These are phyloP conservation scores for Meta bourneti DNA, from an alignment of 2,888 invertebrate species.

Conservation along the genomic window DNA sequence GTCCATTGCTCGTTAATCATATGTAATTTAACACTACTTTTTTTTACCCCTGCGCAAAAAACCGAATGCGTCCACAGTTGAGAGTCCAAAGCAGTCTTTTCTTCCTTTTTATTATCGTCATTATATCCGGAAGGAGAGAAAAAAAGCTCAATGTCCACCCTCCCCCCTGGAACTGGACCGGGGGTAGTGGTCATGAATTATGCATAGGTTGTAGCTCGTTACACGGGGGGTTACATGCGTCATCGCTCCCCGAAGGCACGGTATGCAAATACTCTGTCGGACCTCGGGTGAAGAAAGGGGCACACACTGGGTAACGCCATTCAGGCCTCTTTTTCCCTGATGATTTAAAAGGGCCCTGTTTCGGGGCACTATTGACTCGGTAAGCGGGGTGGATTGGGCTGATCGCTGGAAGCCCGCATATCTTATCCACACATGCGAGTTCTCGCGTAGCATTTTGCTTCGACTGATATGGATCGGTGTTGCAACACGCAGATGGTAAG, in stretches of 20 bases:
- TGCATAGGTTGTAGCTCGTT: constrained; percentile 37
- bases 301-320: not conserved
- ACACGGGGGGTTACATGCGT: constrained; percentile 53
- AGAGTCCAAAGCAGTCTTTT: not conserved
- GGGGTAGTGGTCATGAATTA: constrained; percentile 56
- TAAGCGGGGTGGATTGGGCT: not conserved
- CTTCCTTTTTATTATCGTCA: constrained; percentile 58
- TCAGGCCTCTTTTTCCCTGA: constrained; percentile 3
- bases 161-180: constrained; percentile 13
- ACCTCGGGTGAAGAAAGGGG: not conserved
- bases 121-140: constrained; percentile 23
- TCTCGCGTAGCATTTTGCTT: not conserved
- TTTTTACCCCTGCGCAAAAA: constrained; percentile 4
- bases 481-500: not conserved
- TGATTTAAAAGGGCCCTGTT: constrained; percentile 25
- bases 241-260: constrained; percentile 63
- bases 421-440: not conserved
- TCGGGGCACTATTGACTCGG: constrained; percentile 6
- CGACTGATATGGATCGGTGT: not conserved
- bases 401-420: not conserved
- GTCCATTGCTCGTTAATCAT: constrained; percentile 38
- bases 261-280: constrained; percentile 53
- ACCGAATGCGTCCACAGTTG: not conserved
- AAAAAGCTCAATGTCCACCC: constrained; percentile 12
- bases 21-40: constrained; percentile 37